phyloP scores from a whole-genome alignment of 1,140 invertebrate species.

The Eulimnadia texana region DNA sequence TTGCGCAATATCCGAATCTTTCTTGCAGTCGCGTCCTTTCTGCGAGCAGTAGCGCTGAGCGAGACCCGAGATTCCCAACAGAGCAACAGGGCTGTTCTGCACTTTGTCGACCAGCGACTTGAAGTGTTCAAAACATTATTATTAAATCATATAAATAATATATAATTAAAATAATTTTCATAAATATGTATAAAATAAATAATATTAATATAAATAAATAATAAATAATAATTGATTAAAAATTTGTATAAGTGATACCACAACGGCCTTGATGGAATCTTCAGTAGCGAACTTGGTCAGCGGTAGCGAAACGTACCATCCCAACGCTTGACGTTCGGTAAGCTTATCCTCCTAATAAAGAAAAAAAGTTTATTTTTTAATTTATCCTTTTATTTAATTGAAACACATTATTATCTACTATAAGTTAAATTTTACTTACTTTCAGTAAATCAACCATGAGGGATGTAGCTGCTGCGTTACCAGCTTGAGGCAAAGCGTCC shows the following conservation, averaged over 20 bases:
- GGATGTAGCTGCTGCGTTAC: conserved; percentile 54
- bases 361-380: neutral
- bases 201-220: neutral
- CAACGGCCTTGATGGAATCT: conserved; percentile 11
- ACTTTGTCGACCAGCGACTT: conserved; percentile 13
- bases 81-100: conserved; percentile 6
- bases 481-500: conserved; percentile 67
- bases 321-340: conserved; percentile 5
- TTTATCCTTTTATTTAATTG: neutral
- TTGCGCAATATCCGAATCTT: conserved; percentile 7
- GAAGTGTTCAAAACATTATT: neutral
- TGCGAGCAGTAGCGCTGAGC: conserved; percentile 11
- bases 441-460: conserved; percentile 65
- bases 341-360: conserved; percentile 6
- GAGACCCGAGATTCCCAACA: conserved; percentile 14
- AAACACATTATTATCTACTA: too few species aligned
- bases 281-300: conserved; percentile 3
- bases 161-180: neutral
- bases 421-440: conserved; percentile 16
- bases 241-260: too few species aligned
- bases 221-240: conserved; percentile 10
- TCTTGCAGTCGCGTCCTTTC: neutral
- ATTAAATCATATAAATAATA: neutral
- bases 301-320: conserved; percentile 13
- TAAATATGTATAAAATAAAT: neutral